A percentile compares a stretch with the other conserved stretches of the same genome.
Evolutionary conservation across 1,140 invertebrate genomes (phyloP).

Genomic region (Propsilocerus akamusi): DNA sequence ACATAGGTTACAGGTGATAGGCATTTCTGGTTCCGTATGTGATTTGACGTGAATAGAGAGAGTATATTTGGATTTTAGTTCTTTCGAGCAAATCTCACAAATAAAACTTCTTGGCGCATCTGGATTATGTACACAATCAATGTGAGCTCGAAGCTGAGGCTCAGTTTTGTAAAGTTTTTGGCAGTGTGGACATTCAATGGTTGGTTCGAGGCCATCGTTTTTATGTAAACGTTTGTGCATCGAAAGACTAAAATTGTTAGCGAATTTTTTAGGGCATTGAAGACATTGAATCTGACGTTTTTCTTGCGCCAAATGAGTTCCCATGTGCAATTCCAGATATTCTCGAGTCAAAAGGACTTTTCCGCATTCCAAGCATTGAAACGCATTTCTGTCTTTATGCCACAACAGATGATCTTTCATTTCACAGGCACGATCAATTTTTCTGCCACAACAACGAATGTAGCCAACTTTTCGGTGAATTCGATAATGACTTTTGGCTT

Average conservation of each 20-base stretch:
- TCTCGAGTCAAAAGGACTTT: slow-evolving; percentile 16
- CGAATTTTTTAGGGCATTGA: slow-evolving; percentile 14
- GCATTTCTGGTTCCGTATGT: slow-evolving; percentile 15
- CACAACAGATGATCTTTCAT: slow-evolving; percentile 18
- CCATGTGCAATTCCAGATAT: slow-evolving; percentile 16
- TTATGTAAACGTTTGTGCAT: slow-evolving; percentile 13
- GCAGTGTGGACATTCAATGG: slow-evolving; percentile 15
- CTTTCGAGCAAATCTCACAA: slow-evolving; percentile 18
- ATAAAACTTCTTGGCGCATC: slow-evolving; percentile 11
- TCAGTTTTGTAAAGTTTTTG: slow-evolving; percentile 16
- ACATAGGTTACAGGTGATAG: slow-evolving; percentile 17
- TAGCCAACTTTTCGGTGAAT: slow-evolving; percentile 16
- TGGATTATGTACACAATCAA: slow-evolving; percentile 16
- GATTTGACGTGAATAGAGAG: slow-evolving; percentile 19
- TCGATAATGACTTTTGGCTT: slow-evolving; percentile 16
- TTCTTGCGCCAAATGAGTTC: slow-evolving; percentile 12
- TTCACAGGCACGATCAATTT: slow-evolving; percentile 17
- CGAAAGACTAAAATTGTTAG: neutral
- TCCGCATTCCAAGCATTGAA: slow-evolving; percentile 16
- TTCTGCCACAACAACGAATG: slow-evolving; percentile 18
- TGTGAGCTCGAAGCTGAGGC: slow-evolving; percentile 15
- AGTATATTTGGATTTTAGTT: slow-evolving; percentile 18
- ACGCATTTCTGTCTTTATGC: slow-evolving; percentile 15
- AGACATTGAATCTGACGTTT: slow-evolving; percentile 15
- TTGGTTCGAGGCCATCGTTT: slow-evolving; percentile 13